Evolutionary conservation across 2,113 vertebrate species (phyloP), one percentile per base, ranked within the genome.

Genomic region (Fregetta grallaria): DNA sequence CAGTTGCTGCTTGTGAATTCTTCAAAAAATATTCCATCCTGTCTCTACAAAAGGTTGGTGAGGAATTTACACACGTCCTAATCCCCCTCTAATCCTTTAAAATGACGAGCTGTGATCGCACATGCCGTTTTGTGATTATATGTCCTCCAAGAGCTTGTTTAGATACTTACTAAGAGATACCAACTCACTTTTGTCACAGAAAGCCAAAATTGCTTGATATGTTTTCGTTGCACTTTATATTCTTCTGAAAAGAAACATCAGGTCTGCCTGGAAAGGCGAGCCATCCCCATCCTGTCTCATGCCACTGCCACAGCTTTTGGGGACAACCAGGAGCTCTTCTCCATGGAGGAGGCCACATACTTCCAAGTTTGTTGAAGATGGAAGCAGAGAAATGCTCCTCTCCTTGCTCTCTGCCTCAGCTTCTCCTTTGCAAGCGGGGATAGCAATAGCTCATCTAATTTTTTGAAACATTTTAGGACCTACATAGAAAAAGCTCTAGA

Each of bases 21-120:
- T 87, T 82, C 47, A 72, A 96, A 90, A 95, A 91, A 90, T 83
- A 83, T 90, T 90, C 91, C 88, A 94, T 82, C 88, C 81, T 90
- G 92, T 85, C 94, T 83, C 77, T 72, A 91, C 92, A 95, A 92
- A 95, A 88, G 90, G 82, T 44, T 53, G 90, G 85, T 49, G 95
- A 96, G 94, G 91, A 94, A 87, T 59, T n/a, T 89, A 97, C 91
- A 95, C 94, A 97, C 3, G 16, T 70, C 76, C 76, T 96, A 94
- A 94, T 97, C 88, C 74, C 44, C 50, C 50, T 71, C 56, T 92
- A 95, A 96, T 97, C 94, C 96, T 40, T 88, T 93, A 81, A 84
- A 73, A 94, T 20, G 65, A 71, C 4, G 11, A 71, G 68, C 93
- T 95, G 74, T 86, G 92, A 96, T 95, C 30, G 8, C 90, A 80